Evolutionary conservation across 1,140 invertebrate genomes (phyloP), one percentile per base, ranked within the genome.

Genomic region (Neodiprion virginianus): DNA sequence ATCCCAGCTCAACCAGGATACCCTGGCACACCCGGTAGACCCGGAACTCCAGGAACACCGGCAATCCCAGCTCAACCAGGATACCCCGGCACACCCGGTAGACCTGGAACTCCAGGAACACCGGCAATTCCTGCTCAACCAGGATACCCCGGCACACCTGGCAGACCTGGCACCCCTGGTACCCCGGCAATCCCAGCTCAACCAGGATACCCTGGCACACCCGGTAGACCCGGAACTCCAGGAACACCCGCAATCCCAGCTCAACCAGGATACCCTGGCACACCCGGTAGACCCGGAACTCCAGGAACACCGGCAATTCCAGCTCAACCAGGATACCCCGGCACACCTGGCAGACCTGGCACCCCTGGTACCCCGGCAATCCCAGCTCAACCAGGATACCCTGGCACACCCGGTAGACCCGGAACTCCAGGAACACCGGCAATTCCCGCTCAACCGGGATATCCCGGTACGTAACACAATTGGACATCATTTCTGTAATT

Each of bases 11-110:
- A 17, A 17, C 17, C 17, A 17, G 17, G 17, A 17, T 17, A 17
- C 17, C 17, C 17, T 17, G 17, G 17, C 17, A 17, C 17, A 17
- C 17, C 17, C 17, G 17, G 17, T 17, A 17, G 17, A 17, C 17
- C 17, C 0, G 17, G 17, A 0, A 17, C 17, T 0, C 17, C 17
- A 0, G 17, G 17, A 0, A 17, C 17, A 17, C 74, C 85, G 83
- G 83, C 83, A 84, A 85, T 82, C 80, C 83, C 81, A 81, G 82
- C 78, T 7, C 65, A 73, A 89, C 72, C 86, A 84, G 70, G 83
- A 14, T 71, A 61, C 71, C 82, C 82, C 28, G 71, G 76, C 10
- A 40, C 28, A 8, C 81, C 83, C 61, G 74, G 73, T 65, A 49
- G 0, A 40, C 76, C 77, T 3, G 74, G 78, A 14, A 28, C 21